These are phyloP conservation scores for Mesocricetus auratus DNA, from an alignment of 2,113 vertebrate species.

Conservation along the genomic window DNA sequence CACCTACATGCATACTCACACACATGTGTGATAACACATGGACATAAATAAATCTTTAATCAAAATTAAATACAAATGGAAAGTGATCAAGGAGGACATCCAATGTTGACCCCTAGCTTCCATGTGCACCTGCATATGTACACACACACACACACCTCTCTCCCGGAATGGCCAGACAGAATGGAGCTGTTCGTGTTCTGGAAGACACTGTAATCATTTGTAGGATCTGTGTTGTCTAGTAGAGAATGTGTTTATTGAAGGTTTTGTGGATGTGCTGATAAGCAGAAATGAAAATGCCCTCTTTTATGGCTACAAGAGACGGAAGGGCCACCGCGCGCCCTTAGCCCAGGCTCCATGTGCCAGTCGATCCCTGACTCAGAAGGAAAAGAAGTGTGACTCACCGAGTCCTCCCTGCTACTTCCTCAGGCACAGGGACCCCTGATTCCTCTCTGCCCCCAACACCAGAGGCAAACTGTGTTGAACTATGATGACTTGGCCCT, in stretches of 20 bases:
- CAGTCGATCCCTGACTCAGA: slow-evolving; percentile 73
- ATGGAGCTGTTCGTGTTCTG: background rate
- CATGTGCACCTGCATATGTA: background rate
- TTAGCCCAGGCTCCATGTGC: background rate
- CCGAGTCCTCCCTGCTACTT: slow-evolving; percentile 70
- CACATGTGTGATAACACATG: background rate
- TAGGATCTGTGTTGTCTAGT: background rate
- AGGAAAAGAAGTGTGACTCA: slow-evolving; percentile 53
- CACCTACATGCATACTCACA: background rate
- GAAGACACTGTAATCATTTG: fast-evolving
- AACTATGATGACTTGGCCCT: fast-evolving
- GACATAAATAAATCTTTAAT: background rate
- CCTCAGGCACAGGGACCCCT: slow-evolving; percentile 1
- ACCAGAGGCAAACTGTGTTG: fast-evolving
- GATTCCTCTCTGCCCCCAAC: background rate
- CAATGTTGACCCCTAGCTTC: background rate
- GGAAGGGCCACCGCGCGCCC: background rate
- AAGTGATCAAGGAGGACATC: background rate
- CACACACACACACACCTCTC: background rate
- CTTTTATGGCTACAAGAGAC: background rate
- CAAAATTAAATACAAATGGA: background rate
- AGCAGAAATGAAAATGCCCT: background rate
- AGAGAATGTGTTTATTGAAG: background rate
- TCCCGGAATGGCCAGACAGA: background rate
- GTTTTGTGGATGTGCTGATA: background rate